A percentile compares a stretch with the other conserved stretches of the same genome.
These are phyloP conservation scores for Phaethornis superciliosus DNA, from an alignment of 2,113 vertebrate species.

Conservation along the genomic window DNA sequence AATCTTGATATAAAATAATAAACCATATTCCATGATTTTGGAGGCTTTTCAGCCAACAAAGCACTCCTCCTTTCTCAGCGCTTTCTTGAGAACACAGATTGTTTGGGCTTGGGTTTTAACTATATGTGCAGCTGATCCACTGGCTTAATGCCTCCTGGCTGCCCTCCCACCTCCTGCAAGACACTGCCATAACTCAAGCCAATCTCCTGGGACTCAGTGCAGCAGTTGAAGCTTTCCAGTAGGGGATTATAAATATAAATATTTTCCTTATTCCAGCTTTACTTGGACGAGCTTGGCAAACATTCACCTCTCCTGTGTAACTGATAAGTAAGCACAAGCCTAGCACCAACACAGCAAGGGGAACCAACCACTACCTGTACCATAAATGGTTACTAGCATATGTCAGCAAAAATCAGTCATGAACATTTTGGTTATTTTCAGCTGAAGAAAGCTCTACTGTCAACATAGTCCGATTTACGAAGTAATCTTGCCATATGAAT, in stretches of 20 bases:
- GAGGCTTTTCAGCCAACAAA: neutral
- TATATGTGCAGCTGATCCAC: neutral
- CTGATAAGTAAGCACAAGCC: neutral
- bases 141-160: neutral
- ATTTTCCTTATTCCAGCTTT: neutral
- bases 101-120: neutral
- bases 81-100: neutral
- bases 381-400: neutral
- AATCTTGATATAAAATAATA: neutral
- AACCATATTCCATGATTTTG: neutral
- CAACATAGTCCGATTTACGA: slow-evolving; percentile 36
- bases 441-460: slow-evolving; percentile 14
- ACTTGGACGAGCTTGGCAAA: neutral
- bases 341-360: neutral
- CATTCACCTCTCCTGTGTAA: neutral
- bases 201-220: neutral
- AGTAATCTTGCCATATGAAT: slow-evolving; percentile 39
- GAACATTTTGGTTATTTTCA: slow-evolving; percentile 25
- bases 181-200: fast-evolving
- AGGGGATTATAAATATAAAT: neutral
- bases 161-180: neutral
- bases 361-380: neutral
- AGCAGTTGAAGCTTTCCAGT: neutral
- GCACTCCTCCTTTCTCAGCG: neutral
- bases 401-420: neutral